Evolutionary conservation across 2,888 invertebrate species (phyloP).

Genomic region (Scaeva pyrastri): DNA sequence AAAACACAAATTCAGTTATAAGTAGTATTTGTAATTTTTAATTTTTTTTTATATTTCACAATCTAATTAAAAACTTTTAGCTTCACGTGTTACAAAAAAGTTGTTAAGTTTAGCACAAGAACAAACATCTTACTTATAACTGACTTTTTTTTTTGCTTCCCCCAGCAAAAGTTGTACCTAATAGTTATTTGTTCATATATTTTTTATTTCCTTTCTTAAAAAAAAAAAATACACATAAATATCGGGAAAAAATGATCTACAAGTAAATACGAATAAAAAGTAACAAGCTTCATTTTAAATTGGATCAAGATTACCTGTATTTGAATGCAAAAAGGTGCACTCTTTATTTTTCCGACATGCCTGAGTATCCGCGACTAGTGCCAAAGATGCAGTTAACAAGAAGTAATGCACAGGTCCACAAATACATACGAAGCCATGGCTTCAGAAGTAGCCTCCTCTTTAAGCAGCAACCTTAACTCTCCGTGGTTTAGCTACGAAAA

Average conservation of each 20-base stretch:
- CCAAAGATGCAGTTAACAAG: conserved; percentile 9
- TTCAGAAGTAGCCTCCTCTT: conserved; percentile 38
- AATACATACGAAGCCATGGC: neutral
- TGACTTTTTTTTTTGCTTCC: neutral
- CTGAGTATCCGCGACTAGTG: neutral
- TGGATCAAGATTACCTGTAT: conserved; percentile 61
- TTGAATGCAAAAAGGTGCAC: conserved; percentile 31
- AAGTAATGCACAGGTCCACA: conserved; percentile 1
- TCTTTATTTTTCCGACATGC: conserved; percentile 33
- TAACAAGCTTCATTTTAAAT: conserved; percentile 57
- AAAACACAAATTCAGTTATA: no score
- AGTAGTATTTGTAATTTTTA: no score
- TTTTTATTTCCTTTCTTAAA: neutral
- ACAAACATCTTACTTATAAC: neutral
- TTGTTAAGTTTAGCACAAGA: neutral
- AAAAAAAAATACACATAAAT: neutral
- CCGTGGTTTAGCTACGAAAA: no score
- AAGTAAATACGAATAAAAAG: conserved; percentile 25
- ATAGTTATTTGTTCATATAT: conserved; percentile 1
- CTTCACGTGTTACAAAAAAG: no score
- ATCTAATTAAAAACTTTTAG: no score
- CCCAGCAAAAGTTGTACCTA: neutral
- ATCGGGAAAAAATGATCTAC: conserved; percentile 31
- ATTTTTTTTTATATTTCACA: no score
- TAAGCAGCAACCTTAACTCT: neutral